Base-by-base conservation (phyloP, 2,113 vertebrate genomes). In the Spheniscus mendiculus region DNA sequence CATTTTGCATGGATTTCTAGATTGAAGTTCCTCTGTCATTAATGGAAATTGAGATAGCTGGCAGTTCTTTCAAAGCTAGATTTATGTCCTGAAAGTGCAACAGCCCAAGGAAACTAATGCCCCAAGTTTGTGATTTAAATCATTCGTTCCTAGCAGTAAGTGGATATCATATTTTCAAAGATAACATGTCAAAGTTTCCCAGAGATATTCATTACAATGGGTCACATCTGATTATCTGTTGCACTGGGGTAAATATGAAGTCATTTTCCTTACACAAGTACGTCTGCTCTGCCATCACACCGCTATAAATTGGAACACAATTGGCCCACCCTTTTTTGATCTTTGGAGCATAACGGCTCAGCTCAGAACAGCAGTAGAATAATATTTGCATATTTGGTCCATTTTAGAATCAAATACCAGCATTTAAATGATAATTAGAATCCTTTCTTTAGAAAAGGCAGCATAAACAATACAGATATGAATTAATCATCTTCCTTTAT, bases 361-460 rank as follows among this genome's bases (percentile, higher is more conserved):
- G 21, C 18, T 91, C 29, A 72, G 32, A 94, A 73, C 5, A 84
- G 10, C 47, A 67, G 22, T 34, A 90, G 53, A 89, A 90, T 59
- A 86, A 86, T 94, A 91, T 85, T 91, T 90, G 79, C 76, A 92
- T 92, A 92, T 90, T 89, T 89, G 40, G 59, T 83, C 44, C 36
- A 79, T 90, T 93, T 89, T 92, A 77, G 83, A 93, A 90, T 88
- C 56, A 91, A 89, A 87, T 90, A 42, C 17, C 45, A 80, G 94
- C 94, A 94, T 94, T 85, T 84, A 88, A 89, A 94, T 93, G 15
- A 73, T 93, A 87, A 95, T 95, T 85, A 49, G 61, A 94, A 89
- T 77, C 20, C 29, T 89, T 97, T 84, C 56, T 91, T 93, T 79
- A 61, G 55, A 73, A 92, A 95, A 85, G 29, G n/a, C 30, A 85